phyloP scores from a whole-genome alignment of 2,113 vertebrate species.

The Myrmecobius fasciatus region DNA sequence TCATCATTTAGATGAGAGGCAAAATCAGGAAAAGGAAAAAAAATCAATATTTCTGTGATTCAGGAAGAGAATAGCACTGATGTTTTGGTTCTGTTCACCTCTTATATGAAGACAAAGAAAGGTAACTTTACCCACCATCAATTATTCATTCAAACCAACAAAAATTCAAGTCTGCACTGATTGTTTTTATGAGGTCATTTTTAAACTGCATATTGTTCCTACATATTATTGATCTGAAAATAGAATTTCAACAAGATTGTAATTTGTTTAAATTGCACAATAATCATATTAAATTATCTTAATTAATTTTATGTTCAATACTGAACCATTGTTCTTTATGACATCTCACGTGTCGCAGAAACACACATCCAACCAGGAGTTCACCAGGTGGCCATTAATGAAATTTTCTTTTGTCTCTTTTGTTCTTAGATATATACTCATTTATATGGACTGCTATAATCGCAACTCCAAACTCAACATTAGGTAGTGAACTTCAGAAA shows the following conservation, averaged over 20 bases:
- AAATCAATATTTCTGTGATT: constrained; percentile 69
- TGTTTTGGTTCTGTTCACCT: constrained; percentile 60
- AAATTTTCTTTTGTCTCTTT: constrained; percentile 43
- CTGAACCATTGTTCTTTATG: background rate
- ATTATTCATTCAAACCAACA: constrained; percentile 42
- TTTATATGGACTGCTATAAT: constrained; percentile 34
- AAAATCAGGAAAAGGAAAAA: constrained; percentile 64
- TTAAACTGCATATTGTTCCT: constrained; percentile 17
- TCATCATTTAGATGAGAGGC: constrained; percentile 73
- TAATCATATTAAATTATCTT: constrained; percentile 50
- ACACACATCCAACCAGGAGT: background rate
- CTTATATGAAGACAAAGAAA: constrained; percentile 5
- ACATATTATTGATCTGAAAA: constrained; percentile 63
- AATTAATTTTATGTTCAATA: constrained; percentile 55
- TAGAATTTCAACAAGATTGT: constrained; percentile 47
- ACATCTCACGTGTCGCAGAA: background rate
- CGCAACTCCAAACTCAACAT: constrained; percentile 5
- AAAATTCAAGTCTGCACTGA: constrained; percentile 9
- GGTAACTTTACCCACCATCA: constrained; percentile 32
- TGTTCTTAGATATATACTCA: constrained; percentile 1
- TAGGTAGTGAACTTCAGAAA: constrained; percentile 38
- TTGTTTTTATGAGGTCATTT: constrained; percentile 36
- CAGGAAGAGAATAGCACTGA: constrained; percentile 3
- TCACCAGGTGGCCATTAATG: background rate
- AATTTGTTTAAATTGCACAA: constrained; percentile 48